A percentile compares a stretch with the other conserved stretches of the same genome.
phyloP scores from a whole-genome alignment of 2,797 vertebrate genomes.

The Catostomus latipinnis region DNA sequence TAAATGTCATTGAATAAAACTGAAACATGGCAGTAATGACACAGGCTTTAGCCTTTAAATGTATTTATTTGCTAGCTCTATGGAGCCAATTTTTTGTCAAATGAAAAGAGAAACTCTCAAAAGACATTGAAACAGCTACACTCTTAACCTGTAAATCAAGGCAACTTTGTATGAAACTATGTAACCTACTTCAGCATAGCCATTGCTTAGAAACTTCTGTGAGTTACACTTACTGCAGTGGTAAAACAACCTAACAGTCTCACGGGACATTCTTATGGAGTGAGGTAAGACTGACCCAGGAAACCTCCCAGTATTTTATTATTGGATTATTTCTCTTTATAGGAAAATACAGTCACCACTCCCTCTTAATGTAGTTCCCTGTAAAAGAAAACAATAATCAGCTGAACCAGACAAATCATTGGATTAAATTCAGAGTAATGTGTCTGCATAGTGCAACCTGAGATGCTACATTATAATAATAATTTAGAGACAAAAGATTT shows the following conservation, averaged over 20 bases:
- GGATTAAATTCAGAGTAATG: slow-evolving; percentile 9
- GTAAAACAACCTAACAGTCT: slow-evolving; percentile 43
- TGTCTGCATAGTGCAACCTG: slow-evolving; percentile 11
- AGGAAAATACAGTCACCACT: slow-evolving; percentile 43
- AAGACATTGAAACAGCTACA: slow-evolving; percentile 9
- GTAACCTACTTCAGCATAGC: slow-evolving; percentile 25
- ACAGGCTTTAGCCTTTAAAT: slow-evolving; percentile 3
- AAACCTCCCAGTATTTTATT: slow-evolving; percentile 39
- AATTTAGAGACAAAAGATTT: background rate
- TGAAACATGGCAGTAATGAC: slow-evolving; percentile 32
- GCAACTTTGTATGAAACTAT: background rate
- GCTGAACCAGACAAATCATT: slow-evolving; percentile 13
- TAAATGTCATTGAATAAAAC: slow-evolving; percentile 23
- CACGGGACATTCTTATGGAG: slow-evolving; percentile 50
- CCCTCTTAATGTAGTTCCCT: slow-evolving; percentile 31
- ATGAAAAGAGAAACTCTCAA: slow-evolving; percentile 15
- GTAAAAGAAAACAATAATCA: slow-evolving; percentile 10
- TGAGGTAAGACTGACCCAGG: slow-evolving; percentile 51
- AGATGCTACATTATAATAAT: background rate
- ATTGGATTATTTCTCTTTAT: slow-evolving; percentile 45
- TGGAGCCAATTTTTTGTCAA: background rate
- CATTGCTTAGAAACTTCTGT: slow-evolving; percentile 26
- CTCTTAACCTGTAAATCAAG: slow-evolving; percentile 33
- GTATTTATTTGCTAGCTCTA: background rate
- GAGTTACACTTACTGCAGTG: slow-evolving; percentile 26